Conservation (phyloP, 2,888 invertebrate genomes). For the Diarsia mendica region DNA sequence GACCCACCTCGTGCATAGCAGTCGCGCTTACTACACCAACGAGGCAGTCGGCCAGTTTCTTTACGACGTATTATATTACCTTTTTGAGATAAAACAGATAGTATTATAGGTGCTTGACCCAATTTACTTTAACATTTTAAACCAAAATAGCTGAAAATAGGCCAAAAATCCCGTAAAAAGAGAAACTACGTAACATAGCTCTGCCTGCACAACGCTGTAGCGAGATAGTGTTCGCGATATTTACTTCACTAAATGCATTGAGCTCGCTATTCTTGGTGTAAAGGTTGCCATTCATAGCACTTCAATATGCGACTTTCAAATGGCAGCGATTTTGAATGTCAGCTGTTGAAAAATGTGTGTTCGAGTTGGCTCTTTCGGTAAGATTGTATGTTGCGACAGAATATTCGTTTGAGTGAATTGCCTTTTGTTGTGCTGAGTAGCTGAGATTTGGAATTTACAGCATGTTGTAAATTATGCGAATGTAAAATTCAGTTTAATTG, state of each 20-base stretch:
- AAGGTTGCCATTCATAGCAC: constrained; percentile 49
- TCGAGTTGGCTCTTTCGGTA: constrained; percentile 14
- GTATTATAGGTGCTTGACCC: not conserved
- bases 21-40: too few species aligned
- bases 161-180: constrained; percentile 34
- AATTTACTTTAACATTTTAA: not conserved
- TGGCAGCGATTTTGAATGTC: constrained; percentile 51
- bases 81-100: not conserved
- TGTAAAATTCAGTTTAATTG: too few species aligned
- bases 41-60: too few species aligned
- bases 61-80: not conserved
- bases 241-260: constrained; percentile 64
- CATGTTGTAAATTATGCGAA: not conserved
- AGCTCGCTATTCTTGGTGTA: constrained; percentile 47
- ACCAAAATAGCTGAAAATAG: not conserved
- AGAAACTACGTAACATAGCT: constrained; percentile 16
- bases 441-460: not conserved
- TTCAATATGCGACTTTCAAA: constrained; percentile 48
- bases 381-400: constrained; percentile 11
- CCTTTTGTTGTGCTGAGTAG: not conserved
- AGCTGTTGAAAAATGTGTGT: constrained; percentile 14
- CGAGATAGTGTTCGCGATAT: constrained; percentile 61
- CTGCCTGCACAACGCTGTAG: constrained; percentile 23
- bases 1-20: too few species aligned
- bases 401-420: constrained; percentile 9